Percentiles rank a stretch among this genome's conserved stretches.
Conservation (phyloP, 2,113 vertebrate species). For the Halcyon malimbica region DNA sequence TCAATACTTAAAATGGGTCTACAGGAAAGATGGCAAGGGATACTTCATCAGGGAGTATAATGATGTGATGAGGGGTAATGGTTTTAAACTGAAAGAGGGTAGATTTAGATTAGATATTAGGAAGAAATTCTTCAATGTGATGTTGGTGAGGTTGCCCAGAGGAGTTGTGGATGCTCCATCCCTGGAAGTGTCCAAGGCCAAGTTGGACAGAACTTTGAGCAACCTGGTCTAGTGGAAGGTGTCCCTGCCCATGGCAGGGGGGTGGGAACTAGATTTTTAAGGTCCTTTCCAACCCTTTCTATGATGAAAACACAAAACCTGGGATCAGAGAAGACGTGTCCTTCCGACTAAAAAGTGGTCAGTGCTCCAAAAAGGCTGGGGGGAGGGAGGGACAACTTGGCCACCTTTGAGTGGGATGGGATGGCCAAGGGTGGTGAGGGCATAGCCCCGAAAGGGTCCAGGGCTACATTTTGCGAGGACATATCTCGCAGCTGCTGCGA, state of each 20-base stretch:
- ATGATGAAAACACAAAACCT: neutral
- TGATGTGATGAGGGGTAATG: neutral
- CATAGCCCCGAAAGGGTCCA: rapidly evolving
- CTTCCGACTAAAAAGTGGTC: neutral
- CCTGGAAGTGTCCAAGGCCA: neutral
- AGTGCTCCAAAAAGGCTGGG: neutral
- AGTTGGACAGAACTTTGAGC: neutral
- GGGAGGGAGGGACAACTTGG: rapidly evolving
- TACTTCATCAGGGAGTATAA: neutral
- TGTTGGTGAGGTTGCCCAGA: neutral
- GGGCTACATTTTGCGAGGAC: neutral
- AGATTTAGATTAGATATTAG: neutral
- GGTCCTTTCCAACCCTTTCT: neutral
- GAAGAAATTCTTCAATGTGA: neutral
- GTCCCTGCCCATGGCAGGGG: neutral
- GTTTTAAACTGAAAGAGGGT: neutral
- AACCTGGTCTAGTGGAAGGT: neutral
- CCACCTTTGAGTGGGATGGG: neutral
- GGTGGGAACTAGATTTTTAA: neutral
- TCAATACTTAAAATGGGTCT: neutral
- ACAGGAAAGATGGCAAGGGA: neutral
- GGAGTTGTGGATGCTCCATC: neutral
- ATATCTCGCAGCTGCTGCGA: neutral
- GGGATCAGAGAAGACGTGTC: neutral
- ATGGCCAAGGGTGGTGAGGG: rapidly evolving